Evolutionary conservation across 2,797 vertebrate species (phyloP), one percentile per base, ranked within the genome.

Genomic region (Melanotaenia nigrans): DNA sequence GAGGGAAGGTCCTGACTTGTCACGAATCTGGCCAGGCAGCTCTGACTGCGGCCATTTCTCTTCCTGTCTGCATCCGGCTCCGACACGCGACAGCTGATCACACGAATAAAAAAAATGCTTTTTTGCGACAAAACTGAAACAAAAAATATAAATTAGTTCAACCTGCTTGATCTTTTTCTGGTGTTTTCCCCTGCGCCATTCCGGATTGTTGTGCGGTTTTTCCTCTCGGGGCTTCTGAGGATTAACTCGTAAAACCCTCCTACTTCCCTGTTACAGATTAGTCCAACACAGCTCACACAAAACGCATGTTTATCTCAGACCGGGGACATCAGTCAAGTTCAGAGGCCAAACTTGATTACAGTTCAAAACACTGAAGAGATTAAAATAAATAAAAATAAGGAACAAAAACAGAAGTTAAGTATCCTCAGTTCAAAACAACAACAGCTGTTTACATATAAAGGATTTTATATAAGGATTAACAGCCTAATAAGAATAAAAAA

Each of bases 181-280:
- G 13, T 3, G 45, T 20, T 12, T 3, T 9, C 68, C 28, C 70
- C 57, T 83, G 82, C 81, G 81, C 83, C 88, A 90, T 90, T 6
- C 36, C 67, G 70, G 9, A 20, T 51, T 68, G 35, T 59, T 40
- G 33, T 3, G 68, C 66, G 55, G 57, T 53, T 71, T 75, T 71
- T 75, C 64, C 79, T 47, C 32, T 22, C 56, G 0, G 40, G 64
- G 76, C 71, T 79, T 51, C 60, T 33, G 53, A 61, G 89, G 91
- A 92, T 93, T 92, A 93, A 57, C 66, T 2, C 51, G 40, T 68
- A 78, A 71, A 81, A 40, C 75, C 86, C 89, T 85, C 91, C 88
- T 63, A 78, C 89, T 77, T 69, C 86, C 81, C 75, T 14, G 67
- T 75, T 65, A 65, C 86, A 70, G 82, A 87, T 88, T 82, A 88